These are phyloP conservation scores for Etheostoma spectabile DNA, from an alignment of 2,113 vertebrate genomes.

Conservation along the genomic window DNA sequence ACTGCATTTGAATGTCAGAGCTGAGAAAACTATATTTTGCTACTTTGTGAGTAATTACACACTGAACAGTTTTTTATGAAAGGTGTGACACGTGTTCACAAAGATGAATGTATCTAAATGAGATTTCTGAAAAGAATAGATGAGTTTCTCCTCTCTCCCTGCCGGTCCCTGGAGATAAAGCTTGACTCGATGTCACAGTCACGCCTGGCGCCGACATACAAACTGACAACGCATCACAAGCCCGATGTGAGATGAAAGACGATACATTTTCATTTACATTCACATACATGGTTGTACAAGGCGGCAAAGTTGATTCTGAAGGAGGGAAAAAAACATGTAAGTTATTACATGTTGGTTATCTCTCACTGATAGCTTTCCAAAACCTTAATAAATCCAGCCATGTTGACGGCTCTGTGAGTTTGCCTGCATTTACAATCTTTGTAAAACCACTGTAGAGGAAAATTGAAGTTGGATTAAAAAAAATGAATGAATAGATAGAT, in stretches of 20 bases:
- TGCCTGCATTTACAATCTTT: constrained; percentile 85
- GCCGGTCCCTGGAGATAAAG: constrained; percentile 53
- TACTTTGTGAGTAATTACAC: neutral
- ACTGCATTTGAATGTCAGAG: neutral
- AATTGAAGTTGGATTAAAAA: constrained; percentile 86
- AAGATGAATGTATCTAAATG: constrained; percentile 42
- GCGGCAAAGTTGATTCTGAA: constrained; percentile 67
- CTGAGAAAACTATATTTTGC: constrained; percentile 1
- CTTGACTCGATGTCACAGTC: constrained; percentile 62
- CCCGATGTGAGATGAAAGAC: constrained; percentile 49
- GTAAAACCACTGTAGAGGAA: constrained; percentile 87
- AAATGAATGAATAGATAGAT: constrained; percentile 83
- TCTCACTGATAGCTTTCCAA: constrained; percentile 78
- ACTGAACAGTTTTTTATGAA: neutral
- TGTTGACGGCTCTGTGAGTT: constrained; percentile 77
- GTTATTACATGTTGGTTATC: constrained; percentile 83
- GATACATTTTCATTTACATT: constrained; percentile 71
- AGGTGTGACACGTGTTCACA: constrained; percentile 26
- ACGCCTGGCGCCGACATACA: constrained; percentile 36
- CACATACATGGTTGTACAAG: constrained; percentile 62
- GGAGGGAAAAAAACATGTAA: constrained; percentile 50
- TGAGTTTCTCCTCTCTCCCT: constrained; percentile 14
- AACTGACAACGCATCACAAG: constrained; percentile 48
- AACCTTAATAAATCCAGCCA: constrained; percentile 81
- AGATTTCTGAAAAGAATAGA: constrained; percentile 49